Conservation (phyloP, 2,113 vertebrate species). For the Oceanodroma tethys region DNA sequence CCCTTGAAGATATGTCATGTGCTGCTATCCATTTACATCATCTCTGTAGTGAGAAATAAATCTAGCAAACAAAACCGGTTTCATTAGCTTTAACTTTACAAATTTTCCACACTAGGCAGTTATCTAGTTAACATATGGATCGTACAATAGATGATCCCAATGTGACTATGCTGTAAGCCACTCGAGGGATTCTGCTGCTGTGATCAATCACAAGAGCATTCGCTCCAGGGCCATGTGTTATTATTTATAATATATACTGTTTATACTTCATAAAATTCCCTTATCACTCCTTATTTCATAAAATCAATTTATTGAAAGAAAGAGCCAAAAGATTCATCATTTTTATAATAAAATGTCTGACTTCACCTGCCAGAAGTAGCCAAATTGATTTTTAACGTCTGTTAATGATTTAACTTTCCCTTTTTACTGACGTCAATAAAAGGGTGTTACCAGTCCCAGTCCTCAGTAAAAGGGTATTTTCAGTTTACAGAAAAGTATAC, state of each 20-base stretch:
- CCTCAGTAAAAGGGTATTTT: background rate
- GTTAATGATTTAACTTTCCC: slow-evolving; percentile 63
- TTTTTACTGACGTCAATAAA: slow-evolving; percentile 47
- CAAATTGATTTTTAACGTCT: slow-evolving; percentile 45
- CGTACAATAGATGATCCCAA: background rate
- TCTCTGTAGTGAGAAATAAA: slow-evolving; percentile 16
- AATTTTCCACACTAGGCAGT: slow-evolving; percentile 21
- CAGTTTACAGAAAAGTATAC: background rate
- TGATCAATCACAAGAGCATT: slow-evolving; percentile 53
- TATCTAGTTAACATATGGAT: slow-evolving; percentile 45
- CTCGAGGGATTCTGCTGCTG: slow-evolving; percentile 1
- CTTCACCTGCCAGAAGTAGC: slow-evolving; percentile 51
- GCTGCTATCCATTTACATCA: slow-evolving; percentile 1
- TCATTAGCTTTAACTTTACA: slow-evolving; percentile 14
- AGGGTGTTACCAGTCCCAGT: slow-evolving; percentile 28
- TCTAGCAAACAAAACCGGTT: background rate
- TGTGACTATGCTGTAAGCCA: slow-evolving; percentile 6
- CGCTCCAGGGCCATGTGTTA: slow-evolving; percentile 31
- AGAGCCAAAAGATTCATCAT: slow-evolving; percentile 36
- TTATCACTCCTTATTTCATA: slow-evolving; percentile 39
- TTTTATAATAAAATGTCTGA: slow-evolving; percentile 53
- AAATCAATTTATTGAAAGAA: slow-evolving; percentile 49
- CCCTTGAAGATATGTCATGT: background rate
- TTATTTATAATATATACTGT: slow-evolving; percentile 44
- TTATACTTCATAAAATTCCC: slow-evolving; percentile 51